Conservation (phyloP, 2,113 vertebrate species). For the Chloropsis cyanopogon region DNA sequence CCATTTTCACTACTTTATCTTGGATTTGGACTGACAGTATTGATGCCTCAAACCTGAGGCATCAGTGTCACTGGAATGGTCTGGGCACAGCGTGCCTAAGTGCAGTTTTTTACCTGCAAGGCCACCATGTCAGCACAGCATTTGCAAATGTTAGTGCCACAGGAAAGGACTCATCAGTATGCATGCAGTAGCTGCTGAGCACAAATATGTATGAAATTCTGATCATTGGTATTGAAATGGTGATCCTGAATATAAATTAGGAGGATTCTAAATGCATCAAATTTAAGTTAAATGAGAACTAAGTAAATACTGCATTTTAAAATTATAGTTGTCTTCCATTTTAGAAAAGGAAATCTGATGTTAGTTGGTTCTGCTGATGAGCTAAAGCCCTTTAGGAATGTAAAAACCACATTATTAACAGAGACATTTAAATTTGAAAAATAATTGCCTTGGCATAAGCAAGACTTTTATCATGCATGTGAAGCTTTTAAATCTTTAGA, state of each 20-base stretch:
- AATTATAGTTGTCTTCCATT: background rate
- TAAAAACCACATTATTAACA: constrained; percentile 8
- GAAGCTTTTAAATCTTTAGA: constrained; percentile 34
- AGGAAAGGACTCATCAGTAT: constrained; percentile 34
- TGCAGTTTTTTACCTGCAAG: background rate
- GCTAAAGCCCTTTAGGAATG: background rate
- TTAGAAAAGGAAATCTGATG: background rate
- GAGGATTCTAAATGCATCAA: background rate
- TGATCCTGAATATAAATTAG: constrained; percentile 54
- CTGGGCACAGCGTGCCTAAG: background rate
- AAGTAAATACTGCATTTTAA: constrained; percentile 9
- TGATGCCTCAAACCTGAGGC: background rate
- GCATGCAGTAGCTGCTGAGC: constrained; percentile 13
- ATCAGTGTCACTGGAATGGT: background rate
- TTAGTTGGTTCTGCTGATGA: background rate
- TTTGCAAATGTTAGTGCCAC: background rate
- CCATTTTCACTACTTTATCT: background rate
- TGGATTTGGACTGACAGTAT: background rate
- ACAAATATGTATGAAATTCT: constrained; percentile 60
- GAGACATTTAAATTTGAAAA: constrained; percentile 36
- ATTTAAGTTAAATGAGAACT: background rate
- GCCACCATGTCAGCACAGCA: background rate
- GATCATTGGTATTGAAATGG: constrained; percentile 35
- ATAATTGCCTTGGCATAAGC: constrained; percentile 32
- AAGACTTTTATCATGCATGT: constrained; percentile 16